Conservation (phyloP, 1,140 invertebrate species). For the Plectus sambesii region DNA sequence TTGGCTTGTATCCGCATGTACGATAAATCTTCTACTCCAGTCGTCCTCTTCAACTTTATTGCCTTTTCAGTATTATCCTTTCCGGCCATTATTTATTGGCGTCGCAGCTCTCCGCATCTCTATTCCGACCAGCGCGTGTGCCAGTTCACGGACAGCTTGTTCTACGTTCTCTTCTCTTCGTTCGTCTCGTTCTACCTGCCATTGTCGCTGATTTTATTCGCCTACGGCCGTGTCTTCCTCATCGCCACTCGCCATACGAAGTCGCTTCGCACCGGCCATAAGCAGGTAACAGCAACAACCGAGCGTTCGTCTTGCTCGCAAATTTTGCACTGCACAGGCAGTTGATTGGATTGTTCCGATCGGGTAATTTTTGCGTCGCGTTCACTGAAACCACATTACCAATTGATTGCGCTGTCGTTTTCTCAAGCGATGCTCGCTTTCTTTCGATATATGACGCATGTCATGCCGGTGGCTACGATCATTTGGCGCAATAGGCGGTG, state of each 20-base stretch:
- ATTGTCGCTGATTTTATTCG: constrained; percentile 41
- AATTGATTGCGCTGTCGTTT: too few relatives aligned
- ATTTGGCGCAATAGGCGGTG: too few relatives aligned
- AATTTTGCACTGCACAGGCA: too few relatives aligned
- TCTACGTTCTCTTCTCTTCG: constrained; percentile 42
- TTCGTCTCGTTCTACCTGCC: constrained; percentile 45
- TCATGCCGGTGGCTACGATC: too few relatives aligned
- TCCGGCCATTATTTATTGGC: constrained; percentile 44
- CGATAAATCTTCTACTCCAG: too few relatives aligned
- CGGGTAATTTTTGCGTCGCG: too few relatives aligned
- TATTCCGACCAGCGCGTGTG: constrained; percentile 38
- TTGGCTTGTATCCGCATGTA: constrained; percentile 43
- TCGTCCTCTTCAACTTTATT: neutral
- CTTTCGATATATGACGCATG: too few relatives aligned
- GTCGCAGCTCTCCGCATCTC: constrained; percentile 37
- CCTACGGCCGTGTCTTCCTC: constrained; percentile 41
- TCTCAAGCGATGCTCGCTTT: too few relatives aligned
- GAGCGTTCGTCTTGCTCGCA: too few relatives aligned
- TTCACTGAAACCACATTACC: too few relatives aligned
- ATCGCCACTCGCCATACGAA: constrained; percentile 43
- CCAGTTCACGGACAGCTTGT: constrained; percentile 38
- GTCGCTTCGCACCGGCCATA: constrained; percentile 38
- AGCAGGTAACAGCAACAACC: constrained; percentile 39
- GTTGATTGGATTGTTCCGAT: too few relatives aligned
- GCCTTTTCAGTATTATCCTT: constrained; percentile 36